These are phyloP conservation scores for Eupeodes corollae DNA, from an alignment of 1,140 invertebrate genomes.

Conservation along the genomic window DNA sequence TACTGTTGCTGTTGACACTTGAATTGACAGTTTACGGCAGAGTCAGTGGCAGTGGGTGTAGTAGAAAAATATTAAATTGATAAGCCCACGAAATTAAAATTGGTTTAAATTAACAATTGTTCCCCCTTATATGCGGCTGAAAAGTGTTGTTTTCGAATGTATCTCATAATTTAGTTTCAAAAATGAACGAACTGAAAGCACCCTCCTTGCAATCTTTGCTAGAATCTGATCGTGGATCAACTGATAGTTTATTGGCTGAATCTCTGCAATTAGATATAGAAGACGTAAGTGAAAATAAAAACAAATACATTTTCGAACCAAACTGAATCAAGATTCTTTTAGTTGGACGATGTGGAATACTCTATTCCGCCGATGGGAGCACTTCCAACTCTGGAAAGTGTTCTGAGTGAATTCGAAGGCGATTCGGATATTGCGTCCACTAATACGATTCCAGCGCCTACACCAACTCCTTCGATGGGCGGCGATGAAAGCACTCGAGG, in stretches of 20 bases:
- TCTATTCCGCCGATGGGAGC: conserved; percentile 65
- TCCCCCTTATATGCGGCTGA: too few species aligned
- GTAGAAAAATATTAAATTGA: too few species aligned
- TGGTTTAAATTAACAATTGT: too few species aligned
- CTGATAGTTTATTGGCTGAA: conserved; percentile 47
- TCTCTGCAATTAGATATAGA: conserved; percentile 51
- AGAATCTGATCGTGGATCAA: conserved; percentile 53
- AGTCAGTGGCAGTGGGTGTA: too few species aligned
- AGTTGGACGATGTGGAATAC: conserved; percentile 74
- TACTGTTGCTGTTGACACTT: too few species aligned
- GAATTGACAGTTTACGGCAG: too few species aligned
- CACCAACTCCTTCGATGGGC: conserved; percentile 38
- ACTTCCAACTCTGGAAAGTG: conserved; percentile 73
- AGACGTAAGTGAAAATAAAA: conserved; percentile 41
- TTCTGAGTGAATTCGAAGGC: conserved; percentile 64
- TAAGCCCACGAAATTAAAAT: too few species aligned
- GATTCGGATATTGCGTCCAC: conserved; percentile 46
- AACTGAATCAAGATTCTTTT: conserved; percentile 6
- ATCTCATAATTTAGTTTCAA: not conserved
- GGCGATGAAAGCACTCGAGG: conserved; percentile 21
- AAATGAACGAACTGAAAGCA: conserved; percentile 45
- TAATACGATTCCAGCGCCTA: conserved; percentile 36
- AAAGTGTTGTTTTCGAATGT: too few species aligned
- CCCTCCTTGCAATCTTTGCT: conserved; percentile 45
- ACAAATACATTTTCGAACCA: not conserved